Evolutionary conservation across 2,888 invertebrate species (phyloP), one percentile per base, ranked within the genome.

Genomic region (Bruchidius siliquastri): DNA sequence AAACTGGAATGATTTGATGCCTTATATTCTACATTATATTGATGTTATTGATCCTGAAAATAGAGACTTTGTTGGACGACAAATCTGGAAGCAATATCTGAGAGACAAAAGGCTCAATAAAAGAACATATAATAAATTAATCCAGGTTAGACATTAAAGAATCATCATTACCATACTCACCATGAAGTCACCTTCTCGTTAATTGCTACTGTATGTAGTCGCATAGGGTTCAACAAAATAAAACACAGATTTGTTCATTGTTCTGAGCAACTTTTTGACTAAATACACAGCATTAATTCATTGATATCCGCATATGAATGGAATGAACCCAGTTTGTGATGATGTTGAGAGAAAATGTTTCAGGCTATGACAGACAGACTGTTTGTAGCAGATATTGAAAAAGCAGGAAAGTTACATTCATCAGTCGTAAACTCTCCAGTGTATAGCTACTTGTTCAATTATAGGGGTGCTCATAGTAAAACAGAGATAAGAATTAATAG

Each of bases 401-500:
- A 88, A 76, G 86, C 91, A n/a, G 89, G 91, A 0, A 88, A 89
- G 77, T 80, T 91, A 70, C 92, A 92, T 80, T 89, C 91, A 0
- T 81, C 85, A 20, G 86, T 86, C 68, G 88, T 89, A 0, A 86
- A 87, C 20, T 89, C 90, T 76, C 91, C 92, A 0, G 89, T 91
- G 2, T 92, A 90, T 85, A 87, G 90, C 74, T 93, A 92, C 82
- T 87, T 90, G n/a, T 94, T 91, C 82, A 85, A 89, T 3, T 91
- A 90, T 84, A 88, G 90, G 71, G 90, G 90, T 0, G 84, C 85
- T n/a, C 82, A 84, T 73, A 93, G 93, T 80, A 82, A 90, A 20
- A 90, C 90, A 0, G 87, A 90, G 72, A n/a, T 67, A 3, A 67
- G 21, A 18, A 71, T 8, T 26, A 20, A 22, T 20, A 72, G 70